Evolutionary conservation across 2,797 vertebrate genomes (phyloP), one percentile per base, ranked within the genome.

Genomic region (Enteromius unitaeniatus): DNA sequence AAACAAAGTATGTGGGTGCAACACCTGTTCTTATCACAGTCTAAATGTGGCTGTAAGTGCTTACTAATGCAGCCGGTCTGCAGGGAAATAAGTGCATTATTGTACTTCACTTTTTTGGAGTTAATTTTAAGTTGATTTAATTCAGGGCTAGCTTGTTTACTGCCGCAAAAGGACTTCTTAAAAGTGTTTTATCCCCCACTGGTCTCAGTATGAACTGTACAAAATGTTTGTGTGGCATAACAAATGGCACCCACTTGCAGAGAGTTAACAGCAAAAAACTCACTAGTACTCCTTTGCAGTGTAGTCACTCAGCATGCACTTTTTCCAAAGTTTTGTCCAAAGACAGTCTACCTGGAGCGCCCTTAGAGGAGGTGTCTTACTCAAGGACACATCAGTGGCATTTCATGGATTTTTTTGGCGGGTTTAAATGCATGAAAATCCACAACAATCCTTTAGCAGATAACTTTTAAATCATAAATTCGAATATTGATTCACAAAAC

Each of bases 61-160:
- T 80, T 81, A 68, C 64, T 86, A 49, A 77, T 82, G 76, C 75
- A 75, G 21, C 23, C 23, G 3, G 67, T 77, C 81, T 81, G 58
- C 49, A 64, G 82, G 82, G 79, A 84, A 64, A 81, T 68, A 86
- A 79, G 67, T 53, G 75, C 67, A 23, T 67, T 80, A 67, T 79
- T 88, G 49, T 67, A 51, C 34, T 62, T 51, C 60, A 49, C 37
- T 64, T 79, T 78, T 78, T 70, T 58, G 31, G 21, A 68, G 49
- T 84, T 86, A 28, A 78, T 62, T 53, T 79, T 79, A 40, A 84
- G 45, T 68, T 84, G 82, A 86, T 79, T 45, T 76, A 67, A 60
- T 58, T 23, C 19, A 28, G 51, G 51, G 3, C 14, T 70, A 51
- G 73, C 64, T 79, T 84, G 69, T 67, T 75, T 58, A 53, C 64